A percentile compares a stretch with the other conserved stretches of the same genome.
phyloP scores from a whole-genome alignment of 2,888 invertebrate species.

The Amphipoea oculea region DNA sequence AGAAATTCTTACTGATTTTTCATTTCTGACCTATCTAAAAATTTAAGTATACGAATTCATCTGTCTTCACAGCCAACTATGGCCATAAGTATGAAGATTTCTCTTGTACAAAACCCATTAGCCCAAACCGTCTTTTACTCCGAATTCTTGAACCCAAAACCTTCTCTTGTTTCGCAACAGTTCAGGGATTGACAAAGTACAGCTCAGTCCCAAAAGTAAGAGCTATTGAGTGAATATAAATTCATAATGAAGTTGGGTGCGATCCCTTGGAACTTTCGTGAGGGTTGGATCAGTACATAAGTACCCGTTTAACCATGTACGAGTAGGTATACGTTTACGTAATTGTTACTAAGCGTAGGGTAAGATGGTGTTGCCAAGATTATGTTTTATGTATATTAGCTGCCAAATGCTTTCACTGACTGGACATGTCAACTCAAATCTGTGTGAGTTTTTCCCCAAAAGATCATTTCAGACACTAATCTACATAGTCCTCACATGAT shows the following conservation, averaged over 20 bases:
- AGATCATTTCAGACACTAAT: background rate
- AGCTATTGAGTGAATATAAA: conserved; percentile 86
- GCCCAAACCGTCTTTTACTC: background rate
- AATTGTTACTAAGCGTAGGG: conserved; percentile 40
- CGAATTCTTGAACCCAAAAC: conserved; percentile 32
- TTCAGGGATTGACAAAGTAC: conserved; percentile 75
- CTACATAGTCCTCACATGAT: background rate
- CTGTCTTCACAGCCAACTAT: background rate
- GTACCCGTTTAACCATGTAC: conserved; percentile 55
- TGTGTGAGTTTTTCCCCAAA: background rate
- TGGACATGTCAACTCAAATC: background rate
- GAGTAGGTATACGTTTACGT: conserved; percentile 36
- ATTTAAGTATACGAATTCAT: background rate
- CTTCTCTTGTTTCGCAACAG: conserved; percentile 61
- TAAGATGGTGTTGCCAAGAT: conserved; percentile 1
- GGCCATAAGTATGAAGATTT: background rate
- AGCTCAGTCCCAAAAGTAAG: conserved; percentile 70
- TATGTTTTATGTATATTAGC: background rate
- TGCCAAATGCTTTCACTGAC: background rate
- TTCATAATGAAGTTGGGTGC: conserved; percentile 80
- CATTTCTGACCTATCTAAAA: background rate
- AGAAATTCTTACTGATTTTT: background rate
- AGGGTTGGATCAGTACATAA: conserved; percentile 63
- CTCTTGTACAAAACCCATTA: background rate
- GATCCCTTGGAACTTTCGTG: conserved; percentile 71